Base-by-base conservation (phyloP, 2,797 vertebrate genomes). In the Etheostoma nigrum region DNA sequence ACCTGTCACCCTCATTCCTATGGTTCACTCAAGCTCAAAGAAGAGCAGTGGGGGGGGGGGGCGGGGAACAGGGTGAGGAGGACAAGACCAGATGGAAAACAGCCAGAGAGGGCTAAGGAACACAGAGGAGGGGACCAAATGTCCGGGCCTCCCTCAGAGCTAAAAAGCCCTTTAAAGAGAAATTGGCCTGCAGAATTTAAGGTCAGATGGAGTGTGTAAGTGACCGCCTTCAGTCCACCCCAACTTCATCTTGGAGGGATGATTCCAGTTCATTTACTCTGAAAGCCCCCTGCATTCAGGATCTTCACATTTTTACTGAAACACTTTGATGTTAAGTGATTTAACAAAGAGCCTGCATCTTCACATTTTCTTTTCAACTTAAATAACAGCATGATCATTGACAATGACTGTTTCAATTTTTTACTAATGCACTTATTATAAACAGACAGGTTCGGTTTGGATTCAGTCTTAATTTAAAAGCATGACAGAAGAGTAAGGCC, bases 1-100 rank as follows among this genome's bases (percentile, higher is more conserved):
- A 93, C 89, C 90, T 93, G 92, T 92, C 91, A 85, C 88, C 91
- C 80, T 91, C 92, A 93, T 94, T 91, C 90, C 92, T 91, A 69
- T 27, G 55, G 84, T 82, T 93, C 92, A 91, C 74, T 92, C 86
- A 83, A 86, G 87, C 91, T 90, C 84, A 86, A 88, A 92, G 79
- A 55, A 47, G 52, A 86, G 76, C 81, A 67, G 82, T 64, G 76
- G 52, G 74, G 68, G 45, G 62, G 52, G 36, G 76, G 52, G 74
- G 68, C 42, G 62, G 52, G 36, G 12, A 40, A 40, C 36, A 40
- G 49, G 23, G 16, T 64, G 33, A 58, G 7, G 30, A 65, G 55
- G 45, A 44, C 60, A 67, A 79, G 72, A 74, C 42, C 64, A 76
- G 78, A 78, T 77, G 83, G 68, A 82, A 76, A 79, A 72, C 77